These are phyloP conservation scores for Panagrolaimus sp. DNA, from an alignment of 1,140 invertebrate genomes.

Conservation along the genomic window DNA sequence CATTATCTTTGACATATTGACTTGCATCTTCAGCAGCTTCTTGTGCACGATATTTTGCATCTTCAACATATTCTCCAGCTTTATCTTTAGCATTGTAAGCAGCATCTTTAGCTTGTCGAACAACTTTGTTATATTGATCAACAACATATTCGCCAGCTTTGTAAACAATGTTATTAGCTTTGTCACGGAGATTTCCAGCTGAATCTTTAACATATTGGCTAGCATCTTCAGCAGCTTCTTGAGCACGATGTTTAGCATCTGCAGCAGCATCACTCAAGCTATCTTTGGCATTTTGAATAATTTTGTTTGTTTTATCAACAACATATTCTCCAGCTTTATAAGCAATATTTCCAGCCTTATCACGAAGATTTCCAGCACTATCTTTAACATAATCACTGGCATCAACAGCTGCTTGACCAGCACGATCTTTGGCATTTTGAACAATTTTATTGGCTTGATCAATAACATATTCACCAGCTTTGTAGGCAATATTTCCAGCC, in stretches of 20 bases:
- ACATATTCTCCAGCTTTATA: neutral
- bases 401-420: neutral
- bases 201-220: neutral
- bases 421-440: neutral
- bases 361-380: constrained; percentile 2
- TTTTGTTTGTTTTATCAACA: neutral
- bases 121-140: neutral
- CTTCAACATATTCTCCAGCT: too few relatives aligned
- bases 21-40: too few relatives aligned
- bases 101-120: neutral
- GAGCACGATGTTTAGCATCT: neutral
- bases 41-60: too few relatives aligned
- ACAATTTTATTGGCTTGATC: too few relatives aligned
- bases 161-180: neutral
- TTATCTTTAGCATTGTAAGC: neutral
- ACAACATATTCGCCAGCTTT: neutral
- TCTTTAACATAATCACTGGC: neutral
- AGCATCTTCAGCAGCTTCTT: neutral
- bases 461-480: too few relatives aligned
- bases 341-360: neutral
- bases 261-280: neutral
- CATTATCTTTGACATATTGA: too few relatives aligned
- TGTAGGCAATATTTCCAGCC: too few relatives aligned
- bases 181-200: neutral
- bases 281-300: neutral